Base-by-base conservation (phyloP, 2,113 vertebrate species). In the Sinosuthora webbiana region DNA sequence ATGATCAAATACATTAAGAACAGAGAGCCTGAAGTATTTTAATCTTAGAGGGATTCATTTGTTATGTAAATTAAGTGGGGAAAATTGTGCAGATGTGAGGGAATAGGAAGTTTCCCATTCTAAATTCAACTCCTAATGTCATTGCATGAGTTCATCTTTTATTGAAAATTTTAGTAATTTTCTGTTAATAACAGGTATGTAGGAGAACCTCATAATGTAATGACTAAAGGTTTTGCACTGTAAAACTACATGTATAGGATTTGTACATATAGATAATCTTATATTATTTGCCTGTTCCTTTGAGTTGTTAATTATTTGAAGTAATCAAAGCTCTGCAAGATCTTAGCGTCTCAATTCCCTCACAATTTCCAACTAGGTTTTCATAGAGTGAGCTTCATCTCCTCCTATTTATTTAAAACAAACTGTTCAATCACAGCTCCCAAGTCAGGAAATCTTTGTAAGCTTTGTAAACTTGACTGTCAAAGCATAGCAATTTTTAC, bases 111-210 rank as follows among this genome's bases (percentile, higher is more conserved):
- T 80, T 87, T 79, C 56, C 49, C 15, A 9, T 70, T 95, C 49
- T 83, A 90, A 96, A 80, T 81, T 47, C 62, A 85, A 10, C 56
- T 74, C 15, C 8, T 87, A 53, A 86, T 84, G 49, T n/a, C 63
- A 35, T 60, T 91, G 69, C 14, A 55, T 20, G 4, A 49, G 62
- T 78, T 95, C 47, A 95, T 75, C 7, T 87, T 95, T 94, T 87
- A 94, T 62, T 96, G 74, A 95, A 89, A 65, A 68, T 59, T 69
- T 91, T 39, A 87, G 78, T 87, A 91, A 73, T 93, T 96, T 89
- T 69, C 60, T 73, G n/a, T 86, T 94, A 95, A 86, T 96, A 94
- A 81, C 41, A 96, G 30, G 27, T 69, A 62, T 28, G 12, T 64
- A 79, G 57, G 20, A 76, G 83, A 91, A 60, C 77, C 84, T 87